Percentiles rank a stretch among this genome's conserved stretches.
Conservation (phyloP, 2,797 vertebrate species). For the Liasis olivaceus region DNA sequence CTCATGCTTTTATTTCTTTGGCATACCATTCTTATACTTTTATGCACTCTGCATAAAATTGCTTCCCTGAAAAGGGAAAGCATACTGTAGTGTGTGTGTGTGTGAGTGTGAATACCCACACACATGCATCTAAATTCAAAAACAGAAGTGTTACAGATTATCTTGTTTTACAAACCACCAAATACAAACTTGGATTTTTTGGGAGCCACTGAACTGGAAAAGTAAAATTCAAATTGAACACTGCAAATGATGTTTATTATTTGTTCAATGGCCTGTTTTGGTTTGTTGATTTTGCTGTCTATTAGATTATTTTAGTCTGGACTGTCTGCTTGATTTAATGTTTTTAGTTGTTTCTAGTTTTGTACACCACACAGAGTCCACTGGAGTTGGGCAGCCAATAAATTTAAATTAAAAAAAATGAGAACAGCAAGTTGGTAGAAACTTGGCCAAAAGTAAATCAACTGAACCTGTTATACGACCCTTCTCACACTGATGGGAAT, state of each 20-base stretch:
- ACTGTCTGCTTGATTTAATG: neutral
- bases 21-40: neutral
- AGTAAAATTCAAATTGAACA: neutral
- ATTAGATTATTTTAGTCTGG: neutral
- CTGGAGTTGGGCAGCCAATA: neutral
- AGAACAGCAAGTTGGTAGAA: neutral
- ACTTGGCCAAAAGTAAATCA: neutral
- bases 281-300: neutral
- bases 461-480: neutral
- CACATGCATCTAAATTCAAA: neutral
- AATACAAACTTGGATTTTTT: neutral
- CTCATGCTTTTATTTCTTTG: neutral
- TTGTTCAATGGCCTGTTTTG: neutral
- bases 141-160: neutral
- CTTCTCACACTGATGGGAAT: neutral
- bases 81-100: neutral
- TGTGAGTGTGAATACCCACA: neutral
- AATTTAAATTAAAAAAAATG: neutral
- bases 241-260: neutral
- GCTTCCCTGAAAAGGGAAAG: neutral
- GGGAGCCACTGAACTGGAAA: neutral
- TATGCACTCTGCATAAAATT: neutral
- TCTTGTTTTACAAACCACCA: neutral
- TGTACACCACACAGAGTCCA: neutral
- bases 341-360: neutral